phyloP scores from a whole-genome alignment of 2,113 vertebrate species.

The Podarcis raffonei region DNA sequence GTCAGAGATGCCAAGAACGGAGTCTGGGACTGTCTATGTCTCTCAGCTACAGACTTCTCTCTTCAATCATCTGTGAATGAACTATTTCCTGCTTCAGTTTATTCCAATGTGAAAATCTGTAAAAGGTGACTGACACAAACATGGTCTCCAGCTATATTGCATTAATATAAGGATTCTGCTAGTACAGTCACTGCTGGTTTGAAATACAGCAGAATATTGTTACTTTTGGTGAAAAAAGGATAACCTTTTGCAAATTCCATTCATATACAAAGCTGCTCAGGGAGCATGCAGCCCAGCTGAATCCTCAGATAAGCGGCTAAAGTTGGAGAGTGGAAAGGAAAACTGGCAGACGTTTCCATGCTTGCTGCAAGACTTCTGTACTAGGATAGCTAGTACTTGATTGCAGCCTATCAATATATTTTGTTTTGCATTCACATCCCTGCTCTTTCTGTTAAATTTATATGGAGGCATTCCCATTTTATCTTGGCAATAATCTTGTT shows the following conservation, averaged over 20 bases:
- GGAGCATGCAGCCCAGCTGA: not conserved
- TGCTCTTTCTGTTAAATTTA: not conserved
- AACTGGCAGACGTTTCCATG: not conserved
- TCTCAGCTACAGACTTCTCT: constrained; percentile 29
- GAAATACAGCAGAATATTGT: too few relatives aligned
- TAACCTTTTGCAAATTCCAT: not conserved
- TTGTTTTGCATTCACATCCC: not conserved
- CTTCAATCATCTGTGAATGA: too few relatives aligned
- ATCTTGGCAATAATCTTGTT: not conserved
- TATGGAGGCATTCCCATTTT: not conserved
- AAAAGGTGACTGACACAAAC: not conserved
- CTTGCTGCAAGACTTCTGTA: not conserved
- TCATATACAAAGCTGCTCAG: not conserved
- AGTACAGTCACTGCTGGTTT: not conserved
- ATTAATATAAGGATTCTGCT: not conserved
- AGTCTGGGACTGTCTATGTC: too few relatives aligned
- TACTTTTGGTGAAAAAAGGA: too few relatives aligned
- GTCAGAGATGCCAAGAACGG: too few relatives aligned
- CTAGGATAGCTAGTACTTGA: not conserved
- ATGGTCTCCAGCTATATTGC: not conserved
- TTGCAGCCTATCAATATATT: not conserved
- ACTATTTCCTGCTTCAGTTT: constrained; percentile 74
- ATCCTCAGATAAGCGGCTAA: not conserved
- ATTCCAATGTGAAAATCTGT: constrained; percentile 69
- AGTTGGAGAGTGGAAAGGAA: not conserved